Evolutionary conservation across 1,140 invertebrate species (phyloP).

Genomic region (Pissodes strobi): DNA sequence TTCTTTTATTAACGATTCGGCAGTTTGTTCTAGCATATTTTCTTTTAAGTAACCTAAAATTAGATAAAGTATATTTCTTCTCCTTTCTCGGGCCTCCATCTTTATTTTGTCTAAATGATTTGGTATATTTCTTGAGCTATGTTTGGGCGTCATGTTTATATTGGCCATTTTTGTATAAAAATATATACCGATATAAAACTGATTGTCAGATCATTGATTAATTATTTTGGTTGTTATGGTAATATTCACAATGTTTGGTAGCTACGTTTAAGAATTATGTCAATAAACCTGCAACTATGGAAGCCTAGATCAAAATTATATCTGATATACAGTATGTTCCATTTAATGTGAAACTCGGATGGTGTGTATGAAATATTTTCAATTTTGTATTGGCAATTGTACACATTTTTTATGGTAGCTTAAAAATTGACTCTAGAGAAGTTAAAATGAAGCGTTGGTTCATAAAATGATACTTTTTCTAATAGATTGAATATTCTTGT

Average conservation of each 20-base stretch:
- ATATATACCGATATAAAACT: background rate
- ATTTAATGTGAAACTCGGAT: too few relatives aligned
- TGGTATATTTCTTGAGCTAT: slow-evolving; percentile 21
- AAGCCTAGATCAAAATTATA: background rate
- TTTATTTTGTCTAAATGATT: slow-evolving; percentile 60
- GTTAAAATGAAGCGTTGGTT: too few relatives aligned
- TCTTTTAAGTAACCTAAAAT: slow-evolving; percentile 76
- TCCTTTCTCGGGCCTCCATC: slow-evolving; percentile 66
- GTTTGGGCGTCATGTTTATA: slow-evolving; percentile 23
- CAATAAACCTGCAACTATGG: background rate
- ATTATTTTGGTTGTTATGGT: background rate
- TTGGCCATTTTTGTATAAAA: slow-evolving; percentile 18
- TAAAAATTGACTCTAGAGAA: too few relatives aligned
- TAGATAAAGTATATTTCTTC: slow-evolving; percentile 76
- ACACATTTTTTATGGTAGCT: too few relatives aligned
- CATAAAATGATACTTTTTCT: too few relatives aligned
- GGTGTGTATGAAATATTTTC: too few relatives aligned
- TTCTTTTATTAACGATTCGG: slow-evolving; percentile 67
- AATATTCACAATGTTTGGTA: background rate
- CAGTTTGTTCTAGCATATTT: slow-evolving; percentile 70
- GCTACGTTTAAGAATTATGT: slow-evolving; percentile 1
- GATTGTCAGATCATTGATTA: background rate
- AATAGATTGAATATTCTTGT: too few relatives aligned
- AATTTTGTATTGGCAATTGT: too few relatives aligned
- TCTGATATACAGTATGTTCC: too few relatives aligned